These are phyloP conservation scores for Festucalex cinctus DNA, from an alignment of 2,113 vertebrate species.

Conservation along the genomic window DNA sequence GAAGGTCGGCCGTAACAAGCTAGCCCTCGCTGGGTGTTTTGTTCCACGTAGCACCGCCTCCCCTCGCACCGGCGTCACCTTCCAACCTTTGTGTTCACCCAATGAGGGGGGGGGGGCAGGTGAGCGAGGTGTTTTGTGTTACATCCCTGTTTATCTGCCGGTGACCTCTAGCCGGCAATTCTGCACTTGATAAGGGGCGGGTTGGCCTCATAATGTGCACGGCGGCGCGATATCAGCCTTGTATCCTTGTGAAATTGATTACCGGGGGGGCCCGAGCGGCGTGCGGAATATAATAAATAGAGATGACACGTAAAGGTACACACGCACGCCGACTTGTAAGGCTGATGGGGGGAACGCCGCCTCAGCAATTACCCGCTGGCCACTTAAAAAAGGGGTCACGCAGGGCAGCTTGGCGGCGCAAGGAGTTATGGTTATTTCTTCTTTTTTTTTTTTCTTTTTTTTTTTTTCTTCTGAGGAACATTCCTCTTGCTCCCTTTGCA, in stretches of 20 bases:
- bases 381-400: constrained; percentile 76
- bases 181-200: constrained; percentile 97
- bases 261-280: constrained; percentile 66
- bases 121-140: constrained; percentile 76
- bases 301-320: constrained; percentile 75
- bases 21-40: constrained; percentile 76
- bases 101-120: constrained; percentile 44
- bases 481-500: neutral
- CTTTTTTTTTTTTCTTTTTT: constrained; percentile 61
- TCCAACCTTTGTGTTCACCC: constrained; percentile 63
- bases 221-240: constrained; percentile 74
- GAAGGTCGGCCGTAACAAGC: constrained; percentile 99
- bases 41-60: constrained; percentile 53
- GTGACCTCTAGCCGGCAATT: constrained; percentile 98
- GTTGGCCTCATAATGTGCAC: constrained; percentile 75
- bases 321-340: constrained; percentile 65
- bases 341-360: constrained; percentile 72
- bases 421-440: constrained; percentile 76
- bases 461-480: constrained; percentile 49
- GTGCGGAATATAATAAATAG: constrained; percentile 80
- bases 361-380: constrained; percentile 77
- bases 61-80: constrained; percentile 61
- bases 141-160: constrained; percentile 99
- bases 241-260: constrained; percentile 83
- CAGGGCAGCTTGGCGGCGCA: constrained; percentile 65